A percentile compares a stretch with the other conserved stretches of the same genome.
Conservation (phyloP, 2,888 invertebrate species). For the Gastrophysa polygoni region DNA sequence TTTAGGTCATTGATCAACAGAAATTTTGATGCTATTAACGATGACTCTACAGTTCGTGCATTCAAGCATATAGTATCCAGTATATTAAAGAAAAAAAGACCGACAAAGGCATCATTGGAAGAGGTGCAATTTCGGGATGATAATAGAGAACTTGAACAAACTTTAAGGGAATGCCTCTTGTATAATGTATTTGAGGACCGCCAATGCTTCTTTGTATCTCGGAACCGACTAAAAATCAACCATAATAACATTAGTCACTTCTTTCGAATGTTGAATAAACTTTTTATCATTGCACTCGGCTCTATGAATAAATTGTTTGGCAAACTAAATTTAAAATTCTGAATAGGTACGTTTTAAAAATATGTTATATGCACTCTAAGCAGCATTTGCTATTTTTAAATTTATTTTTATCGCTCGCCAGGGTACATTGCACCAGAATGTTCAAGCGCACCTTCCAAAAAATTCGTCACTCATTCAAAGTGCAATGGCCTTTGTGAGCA, state of each 20-base stretch:
- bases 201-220: conserved; percentile 17
- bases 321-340: conserved; percentile 54
- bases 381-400: conserved; percentile 49
- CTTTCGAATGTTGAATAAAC: conserved; percentile 26
- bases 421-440: conserved; percentile 45
- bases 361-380: conserved; percentile 51
- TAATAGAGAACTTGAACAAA: too few species aligned
- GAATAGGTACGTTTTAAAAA: conserved; percentile 49
- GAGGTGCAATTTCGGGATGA: too few species aligned
- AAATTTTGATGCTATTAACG: too few species aligned
- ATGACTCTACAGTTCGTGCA: too few species aligned
- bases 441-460: conserved; percentile 36
- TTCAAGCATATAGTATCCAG: too few species aligned
- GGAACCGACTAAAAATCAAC: conserved; percentile 31
- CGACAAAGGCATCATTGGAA: too few species aligned
- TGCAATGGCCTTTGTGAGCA: not conserved
- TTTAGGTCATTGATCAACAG: too few species aligned
- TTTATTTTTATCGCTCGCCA: conserved; percentile 44
- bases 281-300: conserved; percentile 36
- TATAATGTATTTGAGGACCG: not conserved
- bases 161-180: too few species aligned
- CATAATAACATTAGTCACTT: conserved; percentile 5
- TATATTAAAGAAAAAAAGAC: too few species aligned
- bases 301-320: conserved; percentile 48
- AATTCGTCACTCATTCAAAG: conserved; percentile 9